Conservation (phyloP, 1,140 invertebrate species). For the Apocrypta bakeri region DNA sequence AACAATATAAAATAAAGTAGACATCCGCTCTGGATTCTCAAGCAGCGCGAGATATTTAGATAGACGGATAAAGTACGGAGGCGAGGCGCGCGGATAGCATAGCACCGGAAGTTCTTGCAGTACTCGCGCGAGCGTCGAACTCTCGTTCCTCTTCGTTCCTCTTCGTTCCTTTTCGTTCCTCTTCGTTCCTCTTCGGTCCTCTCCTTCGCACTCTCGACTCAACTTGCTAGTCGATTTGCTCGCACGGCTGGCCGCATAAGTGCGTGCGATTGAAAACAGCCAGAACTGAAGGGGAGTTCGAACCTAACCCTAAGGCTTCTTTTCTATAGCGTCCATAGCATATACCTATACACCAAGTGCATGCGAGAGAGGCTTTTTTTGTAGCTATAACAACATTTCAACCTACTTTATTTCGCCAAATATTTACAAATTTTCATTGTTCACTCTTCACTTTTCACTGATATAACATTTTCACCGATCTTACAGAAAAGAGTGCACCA, state of each 20-base stretch:
- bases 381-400: too few relatives aligned
- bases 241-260: background rate
- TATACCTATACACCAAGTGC: too few relatives aligned
- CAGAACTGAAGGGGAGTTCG: background rate
- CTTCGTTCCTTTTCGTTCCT: background rate
- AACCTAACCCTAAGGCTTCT: conserved; percentile 35
- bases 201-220: background rate
- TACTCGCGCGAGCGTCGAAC: conserved; percentile 18
- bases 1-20: conserved; percentile 34
- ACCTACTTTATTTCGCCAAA: too few relatives aligned
- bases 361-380: background rate
- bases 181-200: background rate
- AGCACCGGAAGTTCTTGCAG: conserved; percentile 19
- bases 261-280: conserved; percentile 15
- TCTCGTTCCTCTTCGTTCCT: background rate
- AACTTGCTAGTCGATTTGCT: background rate
- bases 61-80: conserved; percentile 6
- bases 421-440: too few relatives aligned
- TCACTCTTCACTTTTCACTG: too few relatives aligned
- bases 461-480: too few relatives aligned
- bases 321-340: too few relatives aligned
- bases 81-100: background rate
- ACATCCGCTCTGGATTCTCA: conserved; percentile 16
- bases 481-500: too few relatives aligned
- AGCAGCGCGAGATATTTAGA: conserved; percentile 1